Base-by-base conservation (phyloP, 2,797 vertebrate species). In the Sardinella longiceps region DNA sequence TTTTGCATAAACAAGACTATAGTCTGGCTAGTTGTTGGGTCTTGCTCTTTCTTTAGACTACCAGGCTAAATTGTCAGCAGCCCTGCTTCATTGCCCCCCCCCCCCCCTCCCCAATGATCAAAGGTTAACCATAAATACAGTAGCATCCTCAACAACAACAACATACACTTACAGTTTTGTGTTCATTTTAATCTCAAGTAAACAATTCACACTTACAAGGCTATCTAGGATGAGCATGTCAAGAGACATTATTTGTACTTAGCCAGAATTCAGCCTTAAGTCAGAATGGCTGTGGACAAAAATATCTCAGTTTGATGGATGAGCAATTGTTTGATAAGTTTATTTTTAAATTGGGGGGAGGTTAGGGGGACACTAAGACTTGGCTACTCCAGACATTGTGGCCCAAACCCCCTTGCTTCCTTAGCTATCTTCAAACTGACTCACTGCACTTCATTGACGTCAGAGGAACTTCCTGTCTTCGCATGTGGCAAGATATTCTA, bases 401-500 rank as follows among this genome's bases (percentile, higher is more conserved):
- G 18, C 20, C 10, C 70, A 6, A 30, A 37, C 37, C 4, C 37
- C 23, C 9, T 39, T 43, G 18, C 70, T 33, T 77, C n/a, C 56
- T 7, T 25, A 60, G n/a, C 56, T 10, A 25, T 60, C 56, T 60
- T 25, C 56, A 60, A 33, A 43, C 70, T 77, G 33, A 77, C 37
- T 39, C 37, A 37, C 33, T 43, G 37, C 70, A 39, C 23, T 10
- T 37, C 70, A 77, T 77, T 77, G 70, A 77, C 70, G 70, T 77
- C 70, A 77, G 37, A 20, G 15, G 15, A 37, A 77, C 70, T 77
- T 77, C 70, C 70, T 77, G 70, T 23, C 37, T 77, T 77, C 23
- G 37, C 18, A 43, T 77, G 70, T 77, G 33, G 37, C 37, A 39
- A 43, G 70, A 43, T 43, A 23, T 37, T 39, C 70, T 20, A 77